Base-by-base conservation (phyloP, 2,797 vertebrate genomes). In the Spheniscus humboldti region DNA sequence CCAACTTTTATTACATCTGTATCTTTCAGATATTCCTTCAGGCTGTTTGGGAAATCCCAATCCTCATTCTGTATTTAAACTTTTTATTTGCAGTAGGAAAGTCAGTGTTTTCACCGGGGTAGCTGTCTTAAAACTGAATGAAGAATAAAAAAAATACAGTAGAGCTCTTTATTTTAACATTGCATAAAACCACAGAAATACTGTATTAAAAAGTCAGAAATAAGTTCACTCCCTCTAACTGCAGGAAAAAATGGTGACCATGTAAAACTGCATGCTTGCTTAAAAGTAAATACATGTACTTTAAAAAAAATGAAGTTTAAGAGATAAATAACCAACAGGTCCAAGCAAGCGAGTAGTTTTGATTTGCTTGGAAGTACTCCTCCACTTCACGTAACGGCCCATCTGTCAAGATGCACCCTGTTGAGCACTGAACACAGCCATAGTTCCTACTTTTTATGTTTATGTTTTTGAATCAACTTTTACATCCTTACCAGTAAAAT, bases 151-250 rank as follows among this genome's bases (percentile, higher is more conserved):
- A 28, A 71, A 45, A 57, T 12, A 18, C 55, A 80, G 28, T 14
- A 39, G 5, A 63, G 5, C 50, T 73, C 30, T 91, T 83, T 67
- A 93, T 97, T 97, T 95, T 69, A 76, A 89, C 55, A 93, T 75
- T 79, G 19, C 53, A 88, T 64, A 81, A 93, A 94, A 31, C 55
- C 88, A 73, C 33, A 59, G 53, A 82, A 59, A 62, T 35, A 87
- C 23, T 67, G 43, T 13, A 53, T 28, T 62, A 76, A 68, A 63
- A 64, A 62, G 23, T 80, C 53, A 88, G 50, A 92, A 81, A 19
- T 73, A 92, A 66, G 55, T 60, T 63, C 37, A 79, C 16, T 59
- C 22, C 57, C 77, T 71, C 19, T 45, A 78, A 33, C 28, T 45
- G 47, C 31, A 69, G 19, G 37, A 78, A 76, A 80, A 72, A 86